phyloP scores from a whole-genome alignment of 2,888 invertebrate genomes.

The Selenia dentaria region DNA sequence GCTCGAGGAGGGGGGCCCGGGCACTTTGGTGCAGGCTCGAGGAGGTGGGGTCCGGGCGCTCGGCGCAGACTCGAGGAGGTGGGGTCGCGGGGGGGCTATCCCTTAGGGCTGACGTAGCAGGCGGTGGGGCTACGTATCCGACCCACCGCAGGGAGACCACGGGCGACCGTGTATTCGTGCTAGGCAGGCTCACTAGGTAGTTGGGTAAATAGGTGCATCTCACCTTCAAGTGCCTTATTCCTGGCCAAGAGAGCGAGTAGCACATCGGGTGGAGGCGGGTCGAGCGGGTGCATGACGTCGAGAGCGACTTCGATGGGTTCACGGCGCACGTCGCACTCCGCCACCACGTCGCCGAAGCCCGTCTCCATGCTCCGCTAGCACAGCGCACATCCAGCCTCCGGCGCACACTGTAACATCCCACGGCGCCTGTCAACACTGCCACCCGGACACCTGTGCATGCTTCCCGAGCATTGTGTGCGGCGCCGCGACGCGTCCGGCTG shows the following conservation, averaged over 20 bases:
- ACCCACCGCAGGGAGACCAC: too few species aligned
- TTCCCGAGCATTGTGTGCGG: constrained; percentile 46
- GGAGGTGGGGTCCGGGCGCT: too few species aligned
- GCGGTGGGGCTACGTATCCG: too few species aligned
- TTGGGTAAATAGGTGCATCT: constrained; percentile 47
- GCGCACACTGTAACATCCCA: constrained; percentile 52
- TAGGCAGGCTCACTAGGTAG: too few species aligned
- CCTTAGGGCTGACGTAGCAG: too few species aligned
- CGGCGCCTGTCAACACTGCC: constrained; percentile 40
- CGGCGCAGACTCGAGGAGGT: too few species aligned
- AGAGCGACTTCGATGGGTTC: constrained; percentile 60
- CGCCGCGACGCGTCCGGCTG: constrained; percentile 39
- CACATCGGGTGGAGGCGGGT: constrained; percentile 92
- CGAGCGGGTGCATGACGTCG: constrained; percentile 69
- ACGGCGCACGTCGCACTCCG: constrained; percentile 58
- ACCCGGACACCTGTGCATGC: constrained; percentile 53
- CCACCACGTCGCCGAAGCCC: constrained; percentile 57
- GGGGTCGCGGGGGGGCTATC: too few species aligned
- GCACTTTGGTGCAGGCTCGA: too few species aligned
- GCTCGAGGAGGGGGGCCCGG: too few species aligned
- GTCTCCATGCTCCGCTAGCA: constrained; percentile 64
- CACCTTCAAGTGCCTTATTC: constrained; percentile 96
- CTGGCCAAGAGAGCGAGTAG: constrained; percentile 92
- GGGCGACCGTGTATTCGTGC: too few species aligned
- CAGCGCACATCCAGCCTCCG: constrained; percentile 46